Evolutionary conservation across 2,797 vertebrate genomes (phyloP), one percentile per base, ranked within the genome.

Genomic region (Cyclopterus lumpus): DNA sequence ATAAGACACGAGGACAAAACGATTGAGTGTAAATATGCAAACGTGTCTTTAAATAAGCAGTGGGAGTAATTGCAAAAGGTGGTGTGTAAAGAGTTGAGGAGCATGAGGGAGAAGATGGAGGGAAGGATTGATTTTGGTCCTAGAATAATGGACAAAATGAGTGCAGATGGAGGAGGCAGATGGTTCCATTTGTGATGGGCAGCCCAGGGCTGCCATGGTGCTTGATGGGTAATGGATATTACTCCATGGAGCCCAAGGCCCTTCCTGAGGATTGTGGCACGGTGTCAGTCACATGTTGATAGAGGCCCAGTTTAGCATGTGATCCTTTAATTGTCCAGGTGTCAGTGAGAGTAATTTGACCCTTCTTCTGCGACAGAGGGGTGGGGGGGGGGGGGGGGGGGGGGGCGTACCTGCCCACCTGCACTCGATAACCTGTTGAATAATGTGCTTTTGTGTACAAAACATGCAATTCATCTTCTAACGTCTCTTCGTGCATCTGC

Each of bases 131-230:
- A 85, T 87, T 88, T 88, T 92, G 90, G 91, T 88, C 69, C 67
- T 84, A 89, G 83, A 90, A 92, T 91, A 89, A 93, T 93, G 88
- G 93, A 92, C 86, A 93, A 93, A 94, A 92, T 80, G 88, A 83
- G 84, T 93, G 81, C 94, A 95, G 94, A 95, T 95, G 94, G 95
- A 89, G 73, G 82, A 93, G 92, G 93, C 94, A 95, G 94, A 95
- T 95, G 95, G 94, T 93, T 94, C 93, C 90, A 93, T 93, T 95
- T 92, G 86, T 89, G 93, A 94, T 90, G 88, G 89, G 88, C 86
- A 90, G 90, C 92, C 84, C 83, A 86, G 89, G 88, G 89, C 91
- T 87, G 86, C 82, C 77, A 87, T 65, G 83, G 84, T 89, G 72
- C 84, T 90, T 93, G 90, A 93, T 93, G 92, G 90, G 90, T 93